Conservation (phyloP, 1,140 invertebrate species). For the Physella acuta region DNA sequence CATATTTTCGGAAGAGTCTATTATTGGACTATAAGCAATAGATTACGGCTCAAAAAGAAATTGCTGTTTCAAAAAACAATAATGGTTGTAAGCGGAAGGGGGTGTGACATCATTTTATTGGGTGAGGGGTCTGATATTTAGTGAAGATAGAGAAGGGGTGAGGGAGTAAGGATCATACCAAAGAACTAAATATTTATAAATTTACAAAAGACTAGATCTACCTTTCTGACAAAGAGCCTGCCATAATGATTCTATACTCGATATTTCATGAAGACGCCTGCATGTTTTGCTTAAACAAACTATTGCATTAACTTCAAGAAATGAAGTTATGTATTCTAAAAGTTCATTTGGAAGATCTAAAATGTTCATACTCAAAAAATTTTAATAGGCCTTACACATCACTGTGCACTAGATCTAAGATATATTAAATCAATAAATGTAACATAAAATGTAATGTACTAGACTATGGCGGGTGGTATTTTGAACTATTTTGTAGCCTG, state of each 20-base stretch:
- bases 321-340: too few species aligned
- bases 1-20: too few species aligned
- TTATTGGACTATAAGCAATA: too few species aligned
- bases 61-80: not conserved
- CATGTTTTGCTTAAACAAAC: slow-evolving; percentile 3
- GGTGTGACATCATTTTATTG: not conserved
- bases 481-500: too few species aligned
- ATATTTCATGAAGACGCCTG: not conserved
- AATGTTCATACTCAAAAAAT: too few species aligned
- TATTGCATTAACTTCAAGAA: too few species aligned
- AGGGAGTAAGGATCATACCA: not conserved
- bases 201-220: not conserved
- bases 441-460: too few species aligned
- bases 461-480: too few species aligned
- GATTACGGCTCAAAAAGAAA: not conserved
- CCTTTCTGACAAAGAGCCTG: not conserved
- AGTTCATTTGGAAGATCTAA: too few species aligned
- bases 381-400: too few species aligned
- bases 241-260: not conserved
- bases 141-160: not conserved
- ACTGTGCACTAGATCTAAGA: too few species aligned
- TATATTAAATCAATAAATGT: too few species aligned
- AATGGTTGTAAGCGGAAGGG: not conserved
- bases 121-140: not conserved
- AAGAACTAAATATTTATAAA: not conserved